Evolutionary conservation across 2,113 vertebrate genomes (phyloP).

Genomic region (Marmota flaviventris): DNA sequence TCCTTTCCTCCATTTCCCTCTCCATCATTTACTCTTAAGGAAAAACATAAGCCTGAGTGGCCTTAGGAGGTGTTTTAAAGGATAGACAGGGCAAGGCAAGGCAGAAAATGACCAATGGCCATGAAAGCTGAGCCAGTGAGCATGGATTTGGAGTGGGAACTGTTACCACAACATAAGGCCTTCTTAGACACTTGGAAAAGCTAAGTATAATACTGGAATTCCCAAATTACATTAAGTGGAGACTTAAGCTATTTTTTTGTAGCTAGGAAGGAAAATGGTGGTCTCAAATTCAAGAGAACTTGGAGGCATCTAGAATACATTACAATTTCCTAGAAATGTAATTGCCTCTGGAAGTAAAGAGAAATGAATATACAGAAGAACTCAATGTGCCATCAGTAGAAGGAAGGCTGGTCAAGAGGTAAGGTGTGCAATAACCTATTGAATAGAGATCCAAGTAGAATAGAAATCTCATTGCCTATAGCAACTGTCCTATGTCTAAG

Average conservation of each 20-base stretch:
- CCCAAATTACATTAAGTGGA: neutral
- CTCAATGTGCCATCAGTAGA: neutral
- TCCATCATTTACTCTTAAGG: neutral
- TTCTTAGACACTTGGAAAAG: neutral
- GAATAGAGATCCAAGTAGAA: neutral
- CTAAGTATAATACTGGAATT: neutral
- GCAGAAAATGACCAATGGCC: neutral
- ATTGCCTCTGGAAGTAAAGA: neutral
- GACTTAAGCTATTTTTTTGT: neutral
- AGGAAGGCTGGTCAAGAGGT: neutral
- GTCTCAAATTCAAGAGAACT: neutral
- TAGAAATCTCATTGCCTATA: neutral
- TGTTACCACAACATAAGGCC: neutral
- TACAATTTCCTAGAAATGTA: conserved; percentile 1
- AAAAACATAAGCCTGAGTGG: neutral
- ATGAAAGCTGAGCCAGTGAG: neutral
- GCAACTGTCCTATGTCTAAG: neutral
- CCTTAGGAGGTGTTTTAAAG: conserved; percentile 34
- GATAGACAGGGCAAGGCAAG: neutral
- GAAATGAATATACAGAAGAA: conserved; percentile 7
- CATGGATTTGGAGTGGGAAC: neutral
- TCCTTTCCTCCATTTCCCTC: neutral
- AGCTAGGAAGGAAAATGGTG: neutral
- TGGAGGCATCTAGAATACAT: neutral
- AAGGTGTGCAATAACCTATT: neutral